Evolutionary conservation across 2,797 vertebrate genomes (phyloP).

Genomic region (Clangula hyemalis): DNA sequence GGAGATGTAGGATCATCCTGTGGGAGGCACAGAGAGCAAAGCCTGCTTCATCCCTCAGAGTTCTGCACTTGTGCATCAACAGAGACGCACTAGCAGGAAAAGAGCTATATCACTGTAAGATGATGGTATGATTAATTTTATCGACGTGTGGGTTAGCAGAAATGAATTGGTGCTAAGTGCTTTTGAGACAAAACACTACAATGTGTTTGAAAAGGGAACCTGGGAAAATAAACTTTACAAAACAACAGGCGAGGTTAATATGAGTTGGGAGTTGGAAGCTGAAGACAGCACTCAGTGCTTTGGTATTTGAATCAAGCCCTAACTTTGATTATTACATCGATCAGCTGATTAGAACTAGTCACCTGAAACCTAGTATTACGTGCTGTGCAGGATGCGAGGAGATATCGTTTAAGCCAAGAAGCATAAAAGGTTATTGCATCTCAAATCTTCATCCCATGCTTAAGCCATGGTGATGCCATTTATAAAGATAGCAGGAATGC

Average conservation of each 20-base stretch:
- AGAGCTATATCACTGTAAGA: neutral
- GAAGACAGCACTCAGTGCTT: neutral
- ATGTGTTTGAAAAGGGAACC: neutral
- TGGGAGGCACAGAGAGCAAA: neutral
- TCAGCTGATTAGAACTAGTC: conserved; percentile 50
- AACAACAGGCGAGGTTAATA: neutral
- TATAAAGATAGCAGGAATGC: conserved; percentile 14
- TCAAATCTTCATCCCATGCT: conserved; percentile 15
- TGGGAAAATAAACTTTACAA: conserved; percentile 19
- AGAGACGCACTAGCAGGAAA: neutral
- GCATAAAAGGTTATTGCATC: conserved; percentile 19
- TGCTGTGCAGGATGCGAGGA: neutral
- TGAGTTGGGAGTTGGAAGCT: neutral
- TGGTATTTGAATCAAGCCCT: conserved; percentile 11
- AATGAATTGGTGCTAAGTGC: neutral
- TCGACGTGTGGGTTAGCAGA: neutral
- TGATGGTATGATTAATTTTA: neutral
- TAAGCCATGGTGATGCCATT: neutral
- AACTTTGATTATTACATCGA: conserved; percentile 27
- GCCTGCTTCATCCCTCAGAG: neutral
- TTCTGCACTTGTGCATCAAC: neutral
- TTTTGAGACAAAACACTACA: neutral
- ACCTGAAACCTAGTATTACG: conserved; percentile 29
- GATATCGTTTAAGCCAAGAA: conserved; percentile 27
- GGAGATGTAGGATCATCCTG: neutral